Evolutionary conservation across 2,888 invertebrate species (phyloP).

Genomic region (Drosophila formosana): DNA sequence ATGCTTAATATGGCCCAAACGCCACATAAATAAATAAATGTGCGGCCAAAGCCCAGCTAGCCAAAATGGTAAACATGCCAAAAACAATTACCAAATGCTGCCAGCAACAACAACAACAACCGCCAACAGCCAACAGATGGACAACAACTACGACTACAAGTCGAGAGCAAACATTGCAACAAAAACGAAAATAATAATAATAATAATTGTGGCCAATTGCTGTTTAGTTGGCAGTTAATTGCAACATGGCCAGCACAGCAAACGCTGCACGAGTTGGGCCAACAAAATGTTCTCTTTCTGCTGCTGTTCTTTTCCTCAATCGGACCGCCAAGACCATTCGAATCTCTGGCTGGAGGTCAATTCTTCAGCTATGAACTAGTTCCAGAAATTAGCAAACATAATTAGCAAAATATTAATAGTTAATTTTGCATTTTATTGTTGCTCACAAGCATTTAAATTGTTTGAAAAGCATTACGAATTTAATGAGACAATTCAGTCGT

Average conservation of each 20-base stretch:
- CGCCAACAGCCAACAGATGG: conserved; percentile 13
- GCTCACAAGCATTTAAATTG: background rate
- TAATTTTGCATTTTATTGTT: background rate
- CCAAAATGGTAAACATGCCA: conserved; percentile 80
- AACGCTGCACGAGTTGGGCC: conserved; percentile 48
- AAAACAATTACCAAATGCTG: conserved; percentile 78
- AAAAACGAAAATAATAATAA: conserved; percentile 73
- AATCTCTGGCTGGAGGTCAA: background rate
- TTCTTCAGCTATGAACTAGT: conserved; percentile 31
- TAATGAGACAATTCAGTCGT: background rate
- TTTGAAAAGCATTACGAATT: background rate
- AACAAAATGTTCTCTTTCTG: conserved; percentile 19
- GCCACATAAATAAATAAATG: conserved; percentile 54
- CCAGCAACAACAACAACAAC: conserved; percentile 46
- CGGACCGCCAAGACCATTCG: conserved; percentile 10
- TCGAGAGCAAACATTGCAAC: conserved; percentile 45
- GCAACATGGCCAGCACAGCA: conserved; percentile 72
- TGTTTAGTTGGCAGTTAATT: conserved; percentile 81
- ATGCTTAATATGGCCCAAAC: conserved; percentile 61
- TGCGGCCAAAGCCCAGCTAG: conserved; percentile 54
- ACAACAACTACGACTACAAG: conserved; percentile 28
- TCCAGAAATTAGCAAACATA: conserved; percentile 13
- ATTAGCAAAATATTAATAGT: background rate
- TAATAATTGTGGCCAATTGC: conserved; percentile 81
- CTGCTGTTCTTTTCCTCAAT: conserved; percentile 45